Evolutionary conservation across 2,113 vertebrate species (phyloP), one percentile per base, ranked within the genome.

Genomic region (Tragelaphus scriptus): DNA sequence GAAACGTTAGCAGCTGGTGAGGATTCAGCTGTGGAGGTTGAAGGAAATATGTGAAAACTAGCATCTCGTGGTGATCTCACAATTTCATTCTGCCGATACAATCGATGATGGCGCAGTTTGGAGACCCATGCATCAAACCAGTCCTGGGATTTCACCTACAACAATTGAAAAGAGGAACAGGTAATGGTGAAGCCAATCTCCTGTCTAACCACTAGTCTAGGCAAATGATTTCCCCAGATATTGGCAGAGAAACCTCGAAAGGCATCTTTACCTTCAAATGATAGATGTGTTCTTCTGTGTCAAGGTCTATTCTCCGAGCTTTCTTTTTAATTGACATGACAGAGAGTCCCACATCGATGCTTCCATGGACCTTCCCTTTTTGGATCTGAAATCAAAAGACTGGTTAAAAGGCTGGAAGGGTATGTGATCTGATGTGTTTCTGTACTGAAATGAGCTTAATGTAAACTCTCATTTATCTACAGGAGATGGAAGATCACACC

Each of bases 311-410:
- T 87, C 99, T 99, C 36, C 99, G 99, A 96, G 99, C 99, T 98
- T 99, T 99, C 99, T 99, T 99, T 98, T 99, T 99, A 88, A 99
- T 99, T 51, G 99, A 99, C 99, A 99, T 99, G 95, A 99, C 99
- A 0, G 99, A 99, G 86, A 99, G 99, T 77, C 99, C 99, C 3
- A 99, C 99, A 89, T 99, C 99, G 11, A 99, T 99, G 99, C 99
- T 99, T 84, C 99, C 99, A 13, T 99, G 99, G 77, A 99, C 99
- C 97, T 99, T 99, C 79, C 99, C 99, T 97, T 99, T 99, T 98
- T 99, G 99, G 98, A 99, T 99, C 99, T 99, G 98, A 98, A 98
- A 98, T 91, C 26, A 98, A 95, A 98, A 97, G 47, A 44, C n/a
- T 51, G n/a, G 19, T 91, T 86, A 98, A 65, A 55, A 92, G 65